Evolutionary conservation across 2,113 vertebrate genomes (phyloP), one percentile per base, ranked within the genome.

Genomic region (Pyrgilauda ruficollis): DNA sequence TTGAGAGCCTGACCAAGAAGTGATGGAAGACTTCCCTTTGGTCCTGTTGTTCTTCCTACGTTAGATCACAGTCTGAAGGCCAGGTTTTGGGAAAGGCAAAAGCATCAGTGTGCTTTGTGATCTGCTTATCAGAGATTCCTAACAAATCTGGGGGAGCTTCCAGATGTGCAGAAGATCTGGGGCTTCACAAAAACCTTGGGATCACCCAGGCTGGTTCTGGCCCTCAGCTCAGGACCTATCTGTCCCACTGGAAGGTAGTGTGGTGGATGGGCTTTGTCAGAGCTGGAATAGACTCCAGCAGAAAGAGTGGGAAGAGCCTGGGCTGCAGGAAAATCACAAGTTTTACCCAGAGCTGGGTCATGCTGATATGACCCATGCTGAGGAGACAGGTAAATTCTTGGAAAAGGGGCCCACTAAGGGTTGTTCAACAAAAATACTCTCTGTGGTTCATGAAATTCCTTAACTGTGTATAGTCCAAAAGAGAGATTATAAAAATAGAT

Each of bases 141-240:
- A n/a, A 58, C 28, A 72, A 12, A 35, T 56, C 1, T 47, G 61
- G 19, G 31, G 41, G 31, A 52, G 50, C 31, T 88, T 76, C 78
- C 41, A 64, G 80, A 59, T 53, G 46, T 47, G 43, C 1, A 6
- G 35, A n/a, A 39, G 20, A 26, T n/a, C 24, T 75, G 64, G 7
- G 31, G 10, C 74, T 52, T 75, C 30, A 11, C 22, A 24, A 11
- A 69, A n/a, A 22, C 0, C 0, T 7, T 49, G 28, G 7, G n/a
- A 35, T 69, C 59, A 30, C 17, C 15, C 9, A 4, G n/a, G 59
- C 28, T 67, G 7, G 37, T 49, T 43, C 24, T 66, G 39, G 64
- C 53, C 22, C 49, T 17, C 31, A 64, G 26, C 44, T 64, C 9
- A 15, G 77, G 74, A 61, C 31, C 24, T 61, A 77, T 14, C 22